Evolutionary conservation across 2,113 vertebrate species (phyloP).

Genomic region (Pampusana beccarii): DNA sequence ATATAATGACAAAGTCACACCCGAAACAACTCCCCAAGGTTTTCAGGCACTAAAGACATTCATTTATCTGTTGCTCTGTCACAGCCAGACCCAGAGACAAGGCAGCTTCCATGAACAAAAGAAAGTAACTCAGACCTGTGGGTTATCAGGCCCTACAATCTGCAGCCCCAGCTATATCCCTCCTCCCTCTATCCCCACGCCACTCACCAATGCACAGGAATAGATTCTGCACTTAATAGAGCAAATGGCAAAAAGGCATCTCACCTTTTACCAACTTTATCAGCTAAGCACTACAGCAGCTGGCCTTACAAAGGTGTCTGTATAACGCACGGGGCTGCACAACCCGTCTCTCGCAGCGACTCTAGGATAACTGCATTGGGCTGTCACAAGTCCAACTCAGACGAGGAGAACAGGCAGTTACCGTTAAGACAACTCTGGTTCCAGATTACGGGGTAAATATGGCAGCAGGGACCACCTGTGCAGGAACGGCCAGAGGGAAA

Average conservation of each 20-base stretch:
- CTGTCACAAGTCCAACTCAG: neutral
- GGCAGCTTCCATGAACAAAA: neutral
- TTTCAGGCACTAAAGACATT: neutral
- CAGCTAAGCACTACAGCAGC: neutral
- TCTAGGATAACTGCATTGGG: neutral
- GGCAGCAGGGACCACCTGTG: neutral
- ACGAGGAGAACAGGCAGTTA: neutral
- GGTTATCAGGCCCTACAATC: neutral
- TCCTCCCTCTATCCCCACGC: neutral
- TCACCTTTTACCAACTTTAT: neutral
- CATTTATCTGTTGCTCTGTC: neutral
- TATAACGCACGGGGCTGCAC: no score
- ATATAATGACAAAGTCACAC: neutral
- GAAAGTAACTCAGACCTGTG: neutral
- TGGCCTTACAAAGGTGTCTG: neutral
- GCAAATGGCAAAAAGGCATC: neutral
- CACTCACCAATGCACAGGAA: neutral
- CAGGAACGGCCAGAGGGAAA: no score
- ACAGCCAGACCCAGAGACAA: neutral
- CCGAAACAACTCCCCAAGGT: neutral
- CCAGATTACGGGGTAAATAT: neutral
- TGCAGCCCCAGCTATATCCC: neutral
- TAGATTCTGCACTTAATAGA: neutral
- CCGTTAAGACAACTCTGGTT: neutral
- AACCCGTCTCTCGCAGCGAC: no score